Conservation (phyloP, 2,797 vertebrate genomes). For the Xerus rutilus region DNA sequence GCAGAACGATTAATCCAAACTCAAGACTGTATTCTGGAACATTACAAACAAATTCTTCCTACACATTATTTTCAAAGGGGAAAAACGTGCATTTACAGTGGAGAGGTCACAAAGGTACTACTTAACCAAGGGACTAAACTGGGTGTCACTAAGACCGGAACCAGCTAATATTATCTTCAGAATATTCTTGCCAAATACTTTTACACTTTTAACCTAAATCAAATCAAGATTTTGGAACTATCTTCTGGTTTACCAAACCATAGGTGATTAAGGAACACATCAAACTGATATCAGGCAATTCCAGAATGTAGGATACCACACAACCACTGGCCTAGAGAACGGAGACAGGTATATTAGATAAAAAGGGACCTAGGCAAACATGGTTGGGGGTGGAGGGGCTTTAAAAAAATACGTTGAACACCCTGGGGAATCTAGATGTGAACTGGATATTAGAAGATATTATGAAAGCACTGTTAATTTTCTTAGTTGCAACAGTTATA, state of each 20-base stretch:
- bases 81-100: neutral
- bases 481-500: neutral
- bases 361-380: neutral
- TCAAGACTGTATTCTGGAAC: neutral
- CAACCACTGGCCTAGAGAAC: neutral
- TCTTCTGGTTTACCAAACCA: neutral
- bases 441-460: neutral
- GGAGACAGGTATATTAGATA: neutral
- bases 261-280: constrained; percentile 17
- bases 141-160: neutral
- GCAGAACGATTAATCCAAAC: neutral
- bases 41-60: neutral
- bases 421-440: neutral
- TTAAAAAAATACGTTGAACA: neutral
- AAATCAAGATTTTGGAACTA: neutral
- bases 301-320: neutral
- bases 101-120: neutral
- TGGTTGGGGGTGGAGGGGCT: no score
- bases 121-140: neutral
- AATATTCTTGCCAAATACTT: neutral
- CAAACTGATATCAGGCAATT: neutral
- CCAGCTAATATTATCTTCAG: neutral
- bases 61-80: neutral
- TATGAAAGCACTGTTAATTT: neutral
- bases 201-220: neutral